These are phyloP conservation scores for Diadophis punctatus DNA, from an alignment of 2,113 vertebrate species.

Conservation along the genomic window DNA sequence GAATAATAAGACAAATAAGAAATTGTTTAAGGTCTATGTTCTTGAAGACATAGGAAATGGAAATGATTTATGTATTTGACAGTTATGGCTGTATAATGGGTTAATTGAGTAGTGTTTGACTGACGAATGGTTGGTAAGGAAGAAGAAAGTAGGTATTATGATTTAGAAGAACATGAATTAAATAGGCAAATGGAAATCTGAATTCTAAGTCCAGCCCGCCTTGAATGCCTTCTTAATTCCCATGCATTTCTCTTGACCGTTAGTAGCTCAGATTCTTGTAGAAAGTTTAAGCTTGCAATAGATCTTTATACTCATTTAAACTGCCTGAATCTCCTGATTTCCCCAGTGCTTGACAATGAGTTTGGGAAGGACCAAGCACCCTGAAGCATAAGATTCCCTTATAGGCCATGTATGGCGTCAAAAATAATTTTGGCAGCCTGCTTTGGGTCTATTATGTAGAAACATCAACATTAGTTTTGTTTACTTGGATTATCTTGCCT, in stretches of 20 bases:
- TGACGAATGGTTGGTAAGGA: neutral
- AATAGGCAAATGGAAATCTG: neutral
- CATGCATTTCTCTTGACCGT: too few species aligned
- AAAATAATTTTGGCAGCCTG: neutral
- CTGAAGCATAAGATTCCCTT: neutral
- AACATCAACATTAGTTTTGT: neutral
- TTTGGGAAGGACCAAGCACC: neutral
- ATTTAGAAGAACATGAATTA: neutral
- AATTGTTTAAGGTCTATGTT: neutral
- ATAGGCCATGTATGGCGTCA: neutral
- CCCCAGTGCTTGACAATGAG: too few species aligned
- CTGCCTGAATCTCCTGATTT: too few species aligned
- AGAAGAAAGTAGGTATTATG: neutral
- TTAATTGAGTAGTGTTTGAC: neutral
- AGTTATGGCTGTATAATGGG: neutral
- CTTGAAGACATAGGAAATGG: neutral
- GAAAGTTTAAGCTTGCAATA: too few species aligned
- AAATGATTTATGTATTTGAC: neutral
- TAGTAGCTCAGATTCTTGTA: too few species aligned
- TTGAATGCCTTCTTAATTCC: too few species aligned
- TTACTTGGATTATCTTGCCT: neutral
- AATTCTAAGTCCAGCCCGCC: neutral
- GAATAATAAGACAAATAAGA: neutral
- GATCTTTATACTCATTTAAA: too few species aligned
- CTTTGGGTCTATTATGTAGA: neutral